Conservation (phyloP, 2,888 invertebrate species). For the Boloria selene region DNA sequence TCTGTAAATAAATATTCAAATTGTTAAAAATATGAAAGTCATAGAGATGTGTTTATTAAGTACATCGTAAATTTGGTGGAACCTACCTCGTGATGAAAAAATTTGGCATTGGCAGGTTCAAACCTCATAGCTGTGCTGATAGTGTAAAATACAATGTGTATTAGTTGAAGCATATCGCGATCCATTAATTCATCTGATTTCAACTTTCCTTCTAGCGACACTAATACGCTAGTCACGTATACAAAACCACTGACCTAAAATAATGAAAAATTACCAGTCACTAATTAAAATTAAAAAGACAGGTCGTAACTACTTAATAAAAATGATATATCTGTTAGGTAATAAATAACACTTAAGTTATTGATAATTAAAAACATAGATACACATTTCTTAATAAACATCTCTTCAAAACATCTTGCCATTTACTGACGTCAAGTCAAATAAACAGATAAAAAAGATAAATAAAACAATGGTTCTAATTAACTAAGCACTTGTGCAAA, state of each 20-base stretch:
- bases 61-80: not conserved
- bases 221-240: slow-evolving; percentile 97
- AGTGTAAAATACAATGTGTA: slow-evolving; percentile 96
- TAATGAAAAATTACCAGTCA: no score
- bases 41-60: not conserved
- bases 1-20: slow-evolving; percentile 73
- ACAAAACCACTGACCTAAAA: slow-evolving; percentile 95
- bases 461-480: no score
- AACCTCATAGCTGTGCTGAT: slow-evolving; percentile 99
- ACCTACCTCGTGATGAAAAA: slow-evolving; percentile 95
- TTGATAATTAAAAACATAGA: no score
- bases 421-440: no score
- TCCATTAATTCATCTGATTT: slow-evolving; percentile 68
- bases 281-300: no score
- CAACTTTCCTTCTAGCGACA: slow-evolving; percentile 93
- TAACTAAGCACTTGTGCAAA: no score
- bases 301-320: no score
- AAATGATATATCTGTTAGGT: no score
- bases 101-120: slow-evolving; percentile 99
- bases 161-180: slow-evolving; percentile 87
- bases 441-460: no score
- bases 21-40: not conserved
- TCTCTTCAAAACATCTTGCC: no score
- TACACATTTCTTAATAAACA: no score
- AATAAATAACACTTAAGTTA: no score